Evolutionary conservation across 2,888 invertebrate species (phyloP).

Genomic region (Aleiodes alternator): DNA sequence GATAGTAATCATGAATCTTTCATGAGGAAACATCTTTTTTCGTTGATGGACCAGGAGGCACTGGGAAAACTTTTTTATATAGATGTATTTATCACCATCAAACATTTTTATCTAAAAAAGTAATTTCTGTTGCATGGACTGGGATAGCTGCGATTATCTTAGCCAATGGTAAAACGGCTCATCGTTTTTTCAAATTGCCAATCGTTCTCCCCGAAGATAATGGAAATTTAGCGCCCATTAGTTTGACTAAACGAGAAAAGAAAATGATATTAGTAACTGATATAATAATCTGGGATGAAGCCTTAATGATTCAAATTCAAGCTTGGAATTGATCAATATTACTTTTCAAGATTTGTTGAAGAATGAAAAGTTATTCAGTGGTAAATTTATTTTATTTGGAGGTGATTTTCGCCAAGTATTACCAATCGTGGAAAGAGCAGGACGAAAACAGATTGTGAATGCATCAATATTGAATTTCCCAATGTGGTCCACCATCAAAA

Average conservation of each 20-base stretch:
- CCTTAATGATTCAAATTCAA: slow-evolving; percentile 33
- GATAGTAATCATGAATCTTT: too few species aligned
- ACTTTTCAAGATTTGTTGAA: slow-evolving; percentile 37
- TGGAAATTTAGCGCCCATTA: not conserved
- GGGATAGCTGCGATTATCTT: slow-evolving; percentile 41
- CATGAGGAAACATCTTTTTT: not conserved
- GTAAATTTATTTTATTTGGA: slow-evolving; percentile 37
- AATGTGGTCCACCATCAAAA: slow-evolving; percentile 21
- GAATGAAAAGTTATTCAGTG: slow-evolving; percentile 27
- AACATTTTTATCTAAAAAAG: slow-evolving; percentile 26
- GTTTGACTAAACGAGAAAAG: slow-evolving; percentile 31
- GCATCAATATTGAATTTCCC: slow-evolving; percentile 16
- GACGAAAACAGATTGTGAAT: slow-evolving; percentile 21
- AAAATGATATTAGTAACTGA: slow-evolving; percentile 25
- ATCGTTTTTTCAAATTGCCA: slow-evolving; percentile 39
- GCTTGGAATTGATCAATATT: slow-evolving; percentile 37
- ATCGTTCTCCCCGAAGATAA: slow-evolving; percentile 28
- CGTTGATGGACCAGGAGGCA: not conserved
- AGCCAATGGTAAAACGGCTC: slow-evolving; percentile 38
- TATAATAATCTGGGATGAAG: slow-evolving; percentile 38
- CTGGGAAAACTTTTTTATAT: slow-evolving; percentile 1
- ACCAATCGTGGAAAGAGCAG: slow-evolving; percentile 28
- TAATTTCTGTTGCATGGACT: slow-evolving; percentile 38
- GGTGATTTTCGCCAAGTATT: slow-evolving; percentile 39
- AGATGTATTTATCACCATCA: not conserved